Conservation (phyloP, 1,140 invertebrate genomes). For the Chionoecetes opilio region DNA sequence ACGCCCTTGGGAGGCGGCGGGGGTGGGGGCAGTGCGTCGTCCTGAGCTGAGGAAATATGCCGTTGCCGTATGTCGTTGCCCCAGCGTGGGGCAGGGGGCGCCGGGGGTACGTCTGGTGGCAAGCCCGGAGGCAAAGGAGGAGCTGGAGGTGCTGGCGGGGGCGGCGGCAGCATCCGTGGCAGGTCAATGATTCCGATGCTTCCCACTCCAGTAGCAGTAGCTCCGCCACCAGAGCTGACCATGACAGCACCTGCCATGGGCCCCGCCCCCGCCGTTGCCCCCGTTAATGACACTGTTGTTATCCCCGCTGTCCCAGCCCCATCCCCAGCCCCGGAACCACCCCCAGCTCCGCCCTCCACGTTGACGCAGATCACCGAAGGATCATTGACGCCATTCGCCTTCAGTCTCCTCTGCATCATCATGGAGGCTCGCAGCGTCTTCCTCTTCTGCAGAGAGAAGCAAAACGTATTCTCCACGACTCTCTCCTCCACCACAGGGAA, state of each 20-base stretch:
- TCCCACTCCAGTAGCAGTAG: slow-evolving; percentile 61
- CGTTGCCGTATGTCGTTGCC: slow-evolving; percentile 80
- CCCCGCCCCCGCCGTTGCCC: slow-evolving; percentile 33
- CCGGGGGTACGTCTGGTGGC: slow-evolving; percentile 80
- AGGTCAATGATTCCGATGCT: slow-evolving; percentile 67
- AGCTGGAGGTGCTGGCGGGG: slow-evolving; percentile 75
- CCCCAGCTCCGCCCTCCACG: slow-evolving; percentile 71
- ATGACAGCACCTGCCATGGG: slow-evolving; percentile 20
- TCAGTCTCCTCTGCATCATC: slow-evolving; percentile 89
- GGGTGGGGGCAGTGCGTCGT: slow-evolving; percentile 79
- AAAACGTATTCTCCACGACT: background rate
- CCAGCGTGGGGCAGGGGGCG: slow-evolving; percentile 80
- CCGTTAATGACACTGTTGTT: background rate
- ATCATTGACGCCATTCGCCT: slow-evolving; percentile 92
- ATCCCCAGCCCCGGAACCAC: slow-evolving; percentile 61
- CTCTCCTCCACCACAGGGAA: background rate
- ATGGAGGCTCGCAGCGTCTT: slow-evolving; percentile 91
- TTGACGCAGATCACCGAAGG: slow-evolving; percentile 78
- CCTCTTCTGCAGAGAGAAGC: slow-evolving; percentile 88
- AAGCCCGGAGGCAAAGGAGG: slow-evolving; percentile 74
- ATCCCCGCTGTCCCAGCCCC: slow-evolving; percentile 48
- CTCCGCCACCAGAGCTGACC: slow-evolving; percentile 49
- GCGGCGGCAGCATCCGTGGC: slow-evolving; percentile 78
- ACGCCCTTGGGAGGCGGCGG: slow-evolving; percentile 80
- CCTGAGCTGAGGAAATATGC: slow-evolving; percentile 76